These are phyloP conservation scores for Lethenteron camtschaticum DNA, from an alignment of 2,113 vertebrate genomes.

Conservation along the genomic window DNA sequence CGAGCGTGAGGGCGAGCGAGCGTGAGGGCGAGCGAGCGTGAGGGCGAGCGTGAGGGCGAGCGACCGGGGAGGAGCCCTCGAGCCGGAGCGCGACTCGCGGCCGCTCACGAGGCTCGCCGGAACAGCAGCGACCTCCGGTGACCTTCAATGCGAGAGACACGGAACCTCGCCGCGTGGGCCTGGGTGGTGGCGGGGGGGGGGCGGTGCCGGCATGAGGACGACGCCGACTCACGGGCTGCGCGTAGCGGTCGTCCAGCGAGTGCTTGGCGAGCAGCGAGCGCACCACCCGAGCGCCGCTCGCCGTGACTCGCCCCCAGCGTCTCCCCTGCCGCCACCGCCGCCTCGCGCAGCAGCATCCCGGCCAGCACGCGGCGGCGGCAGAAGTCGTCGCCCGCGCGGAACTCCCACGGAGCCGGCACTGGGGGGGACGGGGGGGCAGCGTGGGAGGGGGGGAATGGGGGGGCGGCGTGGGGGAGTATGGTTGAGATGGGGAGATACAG, in stretches of 20 bases:
- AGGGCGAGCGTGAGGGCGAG: too few relatives aligned
- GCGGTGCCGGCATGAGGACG: not conserved
- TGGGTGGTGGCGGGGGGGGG: too few relatives aligned
- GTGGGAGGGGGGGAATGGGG: slow-evolving; percentile 5
- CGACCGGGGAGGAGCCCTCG: too few relatives aligned
- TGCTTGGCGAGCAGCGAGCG: slow-evolving; percentile 89
- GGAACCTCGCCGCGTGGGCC: too few relatives aligned
- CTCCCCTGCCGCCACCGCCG: slow-evolving; percentile 51
- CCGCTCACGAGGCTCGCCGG: too few relatives aligned
- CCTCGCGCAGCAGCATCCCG: slow-evolving; percentile 64
- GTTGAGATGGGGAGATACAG: slow-evolving; percentile 9
- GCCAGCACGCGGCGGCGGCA: slow-evolving; percentile 82
- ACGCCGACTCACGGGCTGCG: not conserved
- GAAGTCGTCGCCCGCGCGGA: slow-evolving; percentile 72
- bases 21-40: too few relatives aligned
- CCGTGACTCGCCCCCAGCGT: slow-evolving; percentile 39
- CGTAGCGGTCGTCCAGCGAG: slow-evolving; percentile 70
- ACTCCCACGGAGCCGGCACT: slow-evolving; percentile 25
- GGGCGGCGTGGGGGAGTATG: slow-evolving; percentile 9
- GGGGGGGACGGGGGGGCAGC: not conserved
- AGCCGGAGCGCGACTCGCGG: too few relatives aligned
- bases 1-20: too few relatives aligned
- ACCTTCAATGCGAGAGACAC: too few relatives aligned
- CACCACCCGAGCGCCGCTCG: slow-evolving; percentile 51
- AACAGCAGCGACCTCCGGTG: too few relatives aligned